Evolutionary conservation across 64 coral and sea anemone genomes (phyloP).

Genomic region (Acropora yongei): DNA sequence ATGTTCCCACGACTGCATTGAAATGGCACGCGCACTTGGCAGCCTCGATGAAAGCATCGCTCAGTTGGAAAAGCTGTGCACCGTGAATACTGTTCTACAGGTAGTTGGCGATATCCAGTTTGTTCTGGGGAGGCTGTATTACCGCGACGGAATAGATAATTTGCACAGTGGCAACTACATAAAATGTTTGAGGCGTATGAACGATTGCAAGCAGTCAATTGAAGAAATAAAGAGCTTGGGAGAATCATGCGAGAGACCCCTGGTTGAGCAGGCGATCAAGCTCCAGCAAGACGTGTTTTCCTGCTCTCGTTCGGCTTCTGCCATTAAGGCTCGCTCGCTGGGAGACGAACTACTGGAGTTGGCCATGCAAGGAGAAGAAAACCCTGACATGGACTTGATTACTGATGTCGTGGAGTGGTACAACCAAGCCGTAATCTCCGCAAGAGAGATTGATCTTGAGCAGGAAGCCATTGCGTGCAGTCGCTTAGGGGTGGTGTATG

Average conservation of each 20-base stretch:
- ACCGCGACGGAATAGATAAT: conserved; percentile 70
- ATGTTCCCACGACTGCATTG: conserved; percentile 64
- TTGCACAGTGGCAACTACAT: conserved; percentile 77
- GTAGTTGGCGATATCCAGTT: conserved; percentile 57
- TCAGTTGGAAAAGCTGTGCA: conserved; percentile 42
- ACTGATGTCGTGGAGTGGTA: conserved; percentile 86
- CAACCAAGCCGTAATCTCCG: conserved; percentile 77
- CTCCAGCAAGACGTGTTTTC: conserved; percentile 79
- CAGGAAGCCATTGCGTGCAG: conserved; percentile 85
- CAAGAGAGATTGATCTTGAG: conserved; percentile 76
- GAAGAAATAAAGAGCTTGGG: conserved; percentile 73
- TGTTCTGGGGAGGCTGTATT: conserved; percentile 28
- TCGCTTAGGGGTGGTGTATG: conserved; percentile 72
- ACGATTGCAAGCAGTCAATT: conserved; percentile 70
- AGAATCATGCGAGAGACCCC: conserved; percentile 5
- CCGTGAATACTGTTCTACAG: not conserved
- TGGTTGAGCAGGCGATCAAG: conserved; percentile 15
- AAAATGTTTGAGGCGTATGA: conserved; percentile 69
- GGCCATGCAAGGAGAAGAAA: conserved; percentile 58
- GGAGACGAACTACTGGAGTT: conserved; percentile 56
- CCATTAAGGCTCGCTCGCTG: conserved; percentile 63
- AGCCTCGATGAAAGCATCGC: conserved; percentile 56
- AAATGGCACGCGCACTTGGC: conserved; percentile 7
- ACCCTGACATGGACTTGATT: conserved; percentile 61
- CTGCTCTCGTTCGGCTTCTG: conserved; percentile 53